Conservation (phyloP, 2,797 vertebrate genomes). For the Acrocephalus scirpaceus region DNA sequence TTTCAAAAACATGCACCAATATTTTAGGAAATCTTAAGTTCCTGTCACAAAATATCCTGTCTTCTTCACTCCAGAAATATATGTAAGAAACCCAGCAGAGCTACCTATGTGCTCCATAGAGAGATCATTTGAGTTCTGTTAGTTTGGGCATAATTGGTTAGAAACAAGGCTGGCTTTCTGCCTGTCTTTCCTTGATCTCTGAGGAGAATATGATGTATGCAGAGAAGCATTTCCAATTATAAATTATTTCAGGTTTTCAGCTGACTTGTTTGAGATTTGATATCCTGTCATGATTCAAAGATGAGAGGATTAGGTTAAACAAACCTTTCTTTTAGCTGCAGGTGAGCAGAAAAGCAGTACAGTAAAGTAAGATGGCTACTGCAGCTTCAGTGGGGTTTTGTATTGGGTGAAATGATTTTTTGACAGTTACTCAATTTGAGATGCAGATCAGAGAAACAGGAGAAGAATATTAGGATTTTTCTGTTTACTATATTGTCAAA, state of each 20-base stretch:
- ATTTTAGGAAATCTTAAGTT: background rate
- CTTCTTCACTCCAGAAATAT: background rate
- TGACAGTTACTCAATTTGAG: background rate
- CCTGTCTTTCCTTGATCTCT: background rate
- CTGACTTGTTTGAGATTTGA: background rate
- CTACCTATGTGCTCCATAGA: background rate
- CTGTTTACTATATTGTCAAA: background rate
- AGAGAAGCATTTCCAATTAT: background rate
- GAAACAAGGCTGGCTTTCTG: background rate
- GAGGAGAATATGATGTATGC: background rate
- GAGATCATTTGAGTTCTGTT: background rate
- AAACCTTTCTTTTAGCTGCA: background rate
- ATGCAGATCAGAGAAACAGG: background rate
- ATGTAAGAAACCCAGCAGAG: background rate
- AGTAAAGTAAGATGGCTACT: background rate
- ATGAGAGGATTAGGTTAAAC: slow-evolving; percentile 8
- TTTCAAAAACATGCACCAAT: background rate
- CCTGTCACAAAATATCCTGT: background rate
- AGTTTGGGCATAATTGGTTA: background rate
- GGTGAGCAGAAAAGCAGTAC: background rate
- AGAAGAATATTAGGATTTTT: background rate
- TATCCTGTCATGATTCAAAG: background rate
- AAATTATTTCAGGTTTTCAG: slow-evolving; percentile 13
- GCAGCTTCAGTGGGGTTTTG: background rate
- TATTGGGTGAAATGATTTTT: background rate